Conservation (phyloP, 1,140 invertebrate genomes). For the Samia ricini region DNA sequence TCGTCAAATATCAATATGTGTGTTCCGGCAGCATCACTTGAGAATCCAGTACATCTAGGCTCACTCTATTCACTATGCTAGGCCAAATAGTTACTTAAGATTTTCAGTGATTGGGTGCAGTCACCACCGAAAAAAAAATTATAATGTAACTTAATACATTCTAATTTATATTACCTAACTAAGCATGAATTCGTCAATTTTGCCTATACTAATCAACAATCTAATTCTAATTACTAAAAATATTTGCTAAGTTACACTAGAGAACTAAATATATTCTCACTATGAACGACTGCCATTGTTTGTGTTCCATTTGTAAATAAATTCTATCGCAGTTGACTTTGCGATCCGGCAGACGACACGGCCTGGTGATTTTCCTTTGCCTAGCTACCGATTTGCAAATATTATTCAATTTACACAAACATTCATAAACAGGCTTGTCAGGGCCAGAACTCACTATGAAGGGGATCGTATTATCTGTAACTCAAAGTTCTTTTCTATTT, state of each 20-base stretch:
- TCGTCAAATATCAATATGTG: too few relatives aligned
- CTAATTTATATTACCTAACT: not conserved
- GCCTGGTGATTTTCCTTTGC: constrained; percentile 14
- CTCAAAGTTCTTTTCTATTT: not conserved
- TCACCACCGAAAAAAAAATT: too few relatives aligned
- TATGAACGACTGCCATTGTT: constrained; percentile 9
- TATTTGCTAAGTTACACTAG: not conserved
- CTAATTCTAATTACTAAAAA: not conserved
- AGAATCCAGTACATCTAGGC: too few relatives aligned
- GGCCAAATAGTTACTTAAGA: too few relatives aligned
- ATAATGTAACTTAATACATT: not conserved
- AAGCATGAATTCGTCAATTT: not conserved
- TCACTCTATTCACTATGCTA: too few relatives aligned
- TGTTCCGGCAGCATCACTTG: too few relatives aligned
- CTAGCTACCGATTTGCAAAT: constrained; percentile 11
- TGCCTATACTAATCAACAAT: not conserved
- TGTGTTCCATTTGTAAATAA: constrained; percentile 12
- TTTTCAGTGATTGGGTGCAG: too few relatives aligned
- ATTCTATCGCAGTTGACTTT: constrained; percentile 15
- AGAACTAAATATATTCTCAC: not conserved
- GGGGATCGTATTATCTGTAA: not conserved
- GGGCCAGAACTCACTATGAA: not conserved
- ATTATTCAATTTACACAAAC: constrained; percentile 7
- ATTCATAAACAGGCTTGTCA: constrained; percentile 4
- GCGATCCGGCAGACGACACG: not conserved